phyloP scores from a whole-genome alignment of 2,113 vertebrate genomes.

The Entosphenus tridentatus region DNA sequence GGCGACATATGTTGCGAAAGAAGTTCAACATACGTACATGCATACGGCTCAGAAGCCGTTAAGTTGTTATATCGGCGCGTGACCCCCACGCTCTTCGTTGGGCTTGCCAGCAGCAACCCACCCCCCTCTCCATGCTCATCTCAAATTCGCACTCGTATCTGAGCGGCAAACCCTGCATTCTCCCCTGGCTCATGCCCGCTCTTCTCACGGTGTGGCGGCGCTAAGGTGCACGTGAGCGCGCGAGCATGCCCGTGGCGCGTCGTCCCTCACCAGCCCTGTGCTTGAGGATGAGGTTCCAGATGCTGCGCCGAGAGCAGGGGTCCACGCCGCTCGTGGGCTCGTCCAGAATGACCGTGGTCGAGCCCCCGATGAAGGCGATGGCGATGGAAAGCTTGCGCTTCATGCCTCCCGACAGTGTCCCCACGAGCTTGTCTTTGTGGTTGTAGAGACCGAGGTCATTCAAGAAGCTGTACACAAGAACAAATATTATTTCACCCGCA shows the following conservation, averaged over 20 bases:
- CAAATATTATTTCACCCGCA: slow-evolving; percentile 7
- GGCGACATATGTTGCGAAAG: too few relatives aligned
- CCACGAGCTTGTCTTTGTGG: slow-evolving; percentile 67
- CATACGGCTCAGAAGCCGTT: too few relatives aligned
- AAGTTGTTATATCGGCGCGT: too few relatives aligned
- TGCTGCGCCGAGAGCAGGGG: slow-evolving; percentile 47
- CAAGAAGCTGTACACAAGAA: slow-evolving; percentile 35
- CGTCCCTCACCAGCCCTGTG: slow-evolving; percentile 32
- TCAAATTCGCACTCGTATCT: background rate
- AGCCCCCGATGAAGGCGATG: slow-evolving; percentile 52
- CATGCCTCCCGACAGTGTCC: slow-evolving; percentile 49
- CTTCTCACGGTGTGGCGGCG: background rate
- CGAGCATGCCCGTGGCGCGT: background rate
- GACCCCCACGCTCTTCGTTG: too few relatives aligned
- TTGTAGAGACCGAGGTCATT: slow-evolving; percentile 59
- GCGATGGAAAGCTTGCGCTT: slow-evolving; percentile 60
- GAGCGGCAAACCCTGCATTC: background rate
- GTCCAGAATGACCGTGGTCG: slow-evolving; percentile 50
- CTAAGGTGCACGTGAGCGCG: background rate
- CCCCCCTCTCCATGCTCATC: too few relatives aligned
- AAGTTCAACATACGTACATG: too few relatives aligned
- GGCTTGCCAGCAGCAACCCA: too few relatives aligned
- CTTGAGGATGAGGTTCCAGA: slow-evolving; percentile 65
- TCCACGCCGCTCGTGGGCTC: slow-evolving; percentile 78
- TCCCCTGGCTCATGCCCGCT: background rate